A percentile compares a stretch with the other conserved stretches of the same genome.
These are phyloP conservation scores for Pollimyrus isidori DNA, from an alignment of 2,113 vertebrate species.

Conservation along the genomic window DNA sequence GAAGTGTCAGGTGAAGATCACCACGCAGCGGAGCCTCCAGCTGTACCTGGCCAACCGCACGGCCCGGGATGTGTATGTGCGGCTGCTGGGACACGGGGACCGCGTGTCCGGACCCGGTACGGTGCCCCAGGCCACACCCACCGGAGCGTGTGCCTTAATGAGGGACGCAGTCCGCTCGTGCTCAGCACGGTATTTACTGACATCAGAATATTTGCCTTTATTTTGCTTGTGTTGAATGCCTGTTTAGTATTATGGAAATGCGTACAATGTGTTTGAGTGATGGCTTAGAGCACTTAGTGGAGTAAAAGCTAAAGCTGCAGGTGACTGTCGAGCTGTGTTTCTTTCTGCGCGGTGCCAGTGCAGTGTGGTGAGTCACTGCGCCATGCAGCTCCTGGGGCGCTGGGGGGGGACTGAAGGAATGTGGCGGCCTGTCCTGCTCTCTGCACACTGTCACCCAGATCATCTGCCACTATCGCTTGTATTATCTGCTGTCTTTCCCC, in stretches of 20 bases:
- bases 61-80: constrained; percentile 74
- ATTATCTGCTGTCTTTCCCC: not conserved
- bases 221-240: not conserved
- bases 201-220: not conserved
- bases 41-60: constrained; percentile 89
- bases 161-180: not conserved
- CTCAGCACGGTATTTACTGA: not conserved
- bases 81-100: constrained; percentile 75
- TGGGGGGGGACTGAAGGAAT: constrained; percentile 34
- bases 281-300: not conserved
- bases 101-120: constrained; percentile 63
- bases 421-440: constrained; percentile 13
- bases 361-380: not conserved
- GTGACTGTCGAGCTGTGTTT: not conserved
- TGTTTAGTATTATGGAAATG: not conserved
- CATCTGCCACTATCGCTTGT: not conserved
- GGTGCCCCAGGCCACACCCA: not conserved
- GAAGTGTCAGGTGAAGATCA: constrained; percentile 90
- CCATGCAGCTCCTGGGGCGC: not conserved
- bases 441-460: constrained; percentile 26
- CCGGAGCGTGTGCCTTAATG: not conserved
- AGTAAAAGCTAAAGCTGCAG: not conserved
- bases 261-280: not conserved
- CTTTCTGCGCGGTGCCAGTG: not conserved
- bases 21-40: constrained; percentile 76